Percentiles rank a stretch among this genome's conserved stretches.
These are phyloP conservation scores for Plebejus melissa DNA, from an alignment of 2,888 invertebrate genomes.

Conservation along the genomic window DNA sequence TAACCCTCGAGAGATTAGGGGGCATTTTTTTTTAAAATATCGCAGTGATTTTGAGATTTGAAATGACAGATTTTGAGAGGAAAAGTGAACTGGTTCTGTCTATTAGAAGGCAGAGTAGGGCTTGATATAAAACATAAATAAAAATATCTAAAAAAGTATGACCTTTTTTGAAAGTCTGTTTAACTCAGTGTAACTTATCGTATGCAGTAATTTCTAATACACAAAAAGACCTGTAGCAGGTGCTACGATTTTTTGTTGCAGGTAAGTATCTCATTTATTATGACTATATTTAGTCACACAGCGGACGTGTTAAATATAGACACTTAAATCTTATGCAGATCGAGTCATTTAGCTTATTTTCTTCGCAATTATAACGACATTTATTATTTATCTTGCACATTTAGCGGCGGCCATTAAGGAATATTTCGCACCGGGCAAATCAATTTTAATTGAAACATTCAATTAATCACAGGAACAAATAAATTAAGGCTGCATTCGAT, in stretches of 20 bases:
- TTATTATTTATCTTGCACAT: slow-evolving; percentile 29
- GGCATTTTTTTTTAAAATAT: slow-evolving; percentile 31
- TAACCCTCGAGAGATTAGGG: slow-evolving; percentile 31
- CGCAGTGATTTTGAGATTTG: background rate
- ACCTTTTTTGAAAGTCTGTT: background rate
- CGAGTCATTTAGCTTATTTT: slow-evolving; percentile 19
- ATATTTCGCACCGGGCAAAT: slow-evolving; percentile 28
- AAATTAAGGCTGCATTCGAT: slow-evolving; percentile 24
- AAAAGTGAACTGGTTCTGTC: too few species aligned
- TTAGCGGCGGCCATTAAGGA: slow-evolving; percentile 25
- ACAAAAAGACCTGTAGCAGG: background rate
- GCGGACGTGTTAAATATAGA: background rate
- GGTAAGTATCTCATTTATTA: background rate
- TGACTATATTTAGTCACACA: slow-evolving; percentile 6
- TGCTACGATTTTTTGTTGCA: background rate
- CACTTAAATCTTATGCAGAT: slow-evolving; percentile 15
- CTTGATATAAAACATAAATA: too few species aligned
- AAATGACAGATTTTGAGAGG: slow-evolving; percentile 1
- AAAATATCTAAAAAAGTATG: background rate
- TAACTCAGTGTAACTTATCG: background rate
- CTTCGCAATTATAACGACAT: slow-evolving; percentile 18
- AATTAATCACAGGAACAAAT: slow-evolving; percentile 28
- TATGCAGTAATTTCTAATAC: background rate
- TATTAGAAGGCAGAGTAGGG: too few species aligned
- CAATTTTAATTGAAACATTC: slow-evolving; percentile 27